These are phyloP conservation scores for Prionace glauca DNA, from an alignment of 2,797 vertebrate genomes.

Conservation along the genomic window DNA sequence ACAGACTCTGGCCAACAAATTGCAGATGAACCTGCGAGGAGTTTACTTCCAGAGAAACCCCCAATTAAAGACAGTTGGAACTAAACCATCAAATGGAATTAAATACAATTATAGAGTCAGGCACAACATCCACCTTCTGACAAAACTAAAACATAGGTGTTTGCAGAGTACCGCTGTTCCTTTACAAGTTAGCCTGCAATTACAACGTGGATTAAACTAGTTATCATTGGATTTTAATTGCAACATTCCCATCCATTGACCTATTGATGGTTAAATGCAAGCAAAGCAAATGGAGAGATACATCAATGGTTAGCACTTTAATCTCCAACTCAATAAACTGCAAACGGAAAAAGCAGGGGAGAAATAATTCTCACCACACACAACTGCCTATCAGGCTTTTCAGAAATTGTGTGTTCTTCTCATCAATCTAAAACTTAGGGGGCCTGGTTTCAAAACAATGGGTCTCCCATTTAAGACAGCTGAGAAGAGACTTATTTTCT, in stretches of 20 bases:
- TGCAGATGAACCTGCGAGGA: neutral
- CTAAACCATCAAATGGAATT: neutral
- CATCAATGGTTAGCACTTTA: neutral
- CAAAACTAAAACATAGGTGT: neutral
- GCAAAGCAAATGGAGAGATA: neutral
- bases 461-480: no score
- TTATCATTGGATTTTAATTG: neutral
- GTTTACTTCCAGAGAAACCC: neutral
- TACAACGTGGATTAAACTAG: neutral
- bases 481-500: no score
- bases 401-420: neutral
- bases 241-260: neutral
- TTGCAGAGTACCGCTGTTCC: neutral
- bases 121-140: neutral
- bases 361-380: neutral
- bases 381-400: neutral
- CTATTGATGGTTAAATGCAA: neutral
- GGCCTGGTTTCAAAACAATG: no score
- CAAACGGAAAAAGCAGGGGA: neutral
- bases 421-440: neutral
- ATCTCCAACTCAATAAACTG: neutral
- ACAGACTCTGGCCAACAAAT: neutral
- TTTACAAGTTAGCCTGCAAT: neutral
- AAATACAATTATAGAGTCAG: neutral
- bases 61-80: neutral